Evolutionary conservation across 1,140 invertebrate species (phyloP), one percentile per base, ranked within the genome.

Genomic region (Uloborus diversus): DNA sequence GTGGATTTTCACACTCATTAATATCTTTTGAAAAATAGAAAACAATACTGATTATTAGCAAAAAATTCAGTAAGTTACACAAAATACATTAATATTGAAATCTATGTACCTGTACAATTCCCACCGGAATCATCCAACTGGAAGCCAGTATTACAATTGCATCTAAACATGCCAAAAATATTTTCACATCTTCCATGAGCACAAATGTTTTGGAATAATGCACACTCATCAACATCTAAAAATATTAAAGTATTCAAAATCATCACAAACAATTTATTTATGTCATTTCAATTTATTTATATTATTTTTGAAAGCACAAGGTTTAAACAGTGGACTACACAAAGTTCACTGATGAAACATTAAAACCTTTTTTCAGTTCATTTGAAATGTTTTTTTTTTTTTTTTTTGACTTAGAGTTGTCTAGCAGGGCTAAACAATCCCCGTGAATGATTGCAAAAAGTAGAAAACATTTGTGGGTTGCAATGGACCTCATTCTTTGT

Each of bases 181-280:
- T 97, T 97, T 84, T 94, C 93, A 87, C 95, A 96, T 80, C 89
- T 89, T 0, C 94, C 94, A 86, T 91, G 94, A 3, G 95, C 92
- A 85, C 94, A 97, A 1, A 96, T 88, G 84, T 95, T 94, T 83
- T 90, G 91, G 86, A 96, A 96, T 87, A 93, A 92, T 30, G 92
- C 90, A 85, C 96, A 98, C 85, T 98, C 96, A 85, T 98, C 91
- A 27, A 97, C 94, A 85, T 98, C 96, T 90, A 83, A 57, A 87
- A 85, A 64, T 1, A 4, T 53, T 53, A 20, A 7, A 53, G 37
- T 13, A 42, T 13, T 42, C 37, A 42, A 42, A 42, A 42, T 42
- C 9, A 78, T 42, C 4, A 35, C 71, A 78, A 87, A 87, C 57
- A 33, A n/a, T 25, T 17, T 27, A 30, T 27, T 25, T 14, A 53